phyloP scores from a whole-genome alignment of 2,888 invertebrate species.

The Athalia circularis region DNA sequence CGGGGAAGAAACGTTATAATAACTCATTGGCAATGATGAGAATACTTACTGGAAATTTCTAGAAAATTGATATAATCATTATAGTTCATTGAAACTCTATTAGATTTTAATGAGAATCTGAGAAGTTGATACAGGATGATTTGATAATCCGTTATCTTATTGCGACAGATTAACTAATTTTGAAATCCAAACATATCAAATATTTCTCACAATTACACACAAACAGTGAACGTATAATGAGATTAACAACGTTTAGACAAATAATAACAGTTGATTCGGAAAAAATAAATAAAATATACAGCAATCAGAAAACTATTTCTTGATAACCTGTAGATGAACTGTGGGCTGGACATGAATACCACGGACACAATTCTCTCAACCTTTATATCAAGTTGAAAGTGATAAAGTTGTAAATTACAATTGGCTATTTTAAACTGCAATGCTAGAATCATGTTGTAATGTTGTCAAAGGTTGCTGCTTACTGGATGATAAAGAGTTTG shows the following conservation, averaged over 20 bases:
- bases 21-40: slow-evolving; percentile 25
- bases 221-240: background rate
- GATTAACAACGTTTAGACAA: background rate
- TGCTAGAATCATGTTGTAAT: slow-evolving; percentile 18
- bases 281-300: slow-evolving; percentile 4
- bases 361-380: slow-evolving; percentile 29
- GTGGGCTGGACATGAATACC: slow-evolving; percentile 30
- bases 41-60: slow-evolving; percentile 17
- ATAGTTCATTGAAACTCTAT: background rate
- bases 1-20: background rate
- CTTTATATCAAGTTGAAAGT: slow-evolving; percentile 22
- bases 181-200: too few species aligned
- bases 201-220: background rate
- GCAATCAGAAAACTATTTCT: slow-evolving; percentile 14
- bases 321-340: slow-evolving; percentile 45
- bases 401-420: slow-evolving; percentile 25
- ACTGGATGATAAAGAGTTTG: slow-evolving; percentile 19
- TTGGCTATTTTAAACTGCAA: slow-evolving; percentile 13
- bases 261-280: slow-evolving; percentile 29
- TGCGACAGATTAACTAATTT: too few species aligned
- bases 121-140: too few species aligned
- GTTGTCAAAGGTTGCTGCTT: slow-evolving; percentile 36
- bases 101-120: background rate
- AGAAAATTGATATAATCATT: slow-evolving; percentile 10
- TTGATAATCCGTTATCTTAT: too few species aligned